These are phyloP conservation scores for Orchestia grillus DNA, from an alignment of 1,140 invertebrate genomes.

Conservation along the genomic window DNA sequence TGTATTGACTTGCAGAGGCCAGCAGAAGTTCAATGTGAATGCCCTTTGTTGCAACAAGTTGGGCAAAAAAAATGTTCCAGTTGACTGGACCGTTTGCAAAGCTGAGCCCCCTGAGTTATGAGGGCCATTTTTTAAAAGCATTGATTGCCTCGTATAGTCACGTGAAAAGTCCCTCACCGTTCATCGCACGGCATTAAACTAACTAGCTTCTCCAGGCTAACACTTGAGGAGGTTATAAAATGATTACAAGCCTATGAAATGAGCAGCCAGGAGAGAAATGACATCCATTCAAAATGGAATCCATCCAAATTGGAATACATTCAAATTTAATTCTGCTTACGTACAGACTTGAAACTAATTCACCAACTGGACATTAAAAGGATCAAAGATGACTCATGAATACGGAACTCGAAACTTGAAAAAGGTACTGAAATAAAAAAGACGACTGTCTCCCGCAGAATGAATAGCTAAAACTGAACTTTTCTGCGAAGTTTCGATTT, in stretches of 20 bases:
- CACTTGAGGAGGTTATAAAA: background rate
- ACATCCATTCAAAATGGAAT: background rate
- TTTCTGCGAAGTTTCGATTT: background rate
- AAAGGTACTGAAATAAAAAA: background rate
- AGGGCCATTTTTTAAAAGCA: conserved; percentile 41
- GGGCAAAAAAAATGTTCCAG: conserved; percentile 4
- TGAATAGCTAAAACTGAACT: background rate
- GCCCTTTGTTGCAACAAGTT: conserved; percentile 14
- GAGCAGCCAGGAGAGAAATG: background rate
- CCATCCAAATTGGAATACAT: background rate
- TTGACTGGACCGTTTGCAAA: conserved; percentile 21
- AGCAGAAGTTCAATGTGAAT: conserved; percentile 11
- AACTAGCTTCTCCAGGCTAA: background rate
- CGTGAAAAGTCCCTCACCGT: conserved; percentile 29
- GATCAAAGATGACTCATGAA: background rate
- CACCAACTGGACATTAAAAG: background rate
- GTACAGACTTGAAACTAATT: background rate
- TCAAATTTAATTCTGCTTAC: too few relatives aligned
- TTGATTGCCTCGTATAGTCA: conserved; percentile 35
- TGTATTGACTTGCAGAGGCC: conserved; percentile 32
- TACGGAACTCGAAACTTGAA: background rate
- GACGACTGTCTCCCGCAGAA: background rate
- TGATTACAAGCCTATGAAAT: background rate
- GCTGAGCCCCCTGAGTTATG: conserved; percentile 34
- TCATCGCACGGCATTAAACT: conserved; percentile 12